A percentile compares a stretch with the other conserved stretches of the same genome.
phyloP scores from a whole-genome alignment of 2,113 vertebrate genomes.

The sheep (Ovis aries) region ARS-UI_Ramb_v3.0 NC_082741.1:1072001-1072500 shows the following conservation, averaged over 20 bases:
- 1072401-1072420: neutral
- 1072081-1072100: rapidly evolving
- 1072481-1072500: neutral
- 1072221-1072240: neutral
- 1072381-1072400: neutral
- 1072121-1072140: neutral
- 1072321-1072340: neutral
- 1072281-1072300: neutral
- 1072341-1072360: no score
- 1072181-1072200: neutral
- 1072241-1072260: neutral
- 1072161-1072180: neutral
- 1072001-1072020: neutral
- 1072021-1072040: neutral
- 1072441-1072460: no score
- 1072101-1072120: rapidly evolving
- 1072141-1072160: neutral
- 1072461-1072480: no score
- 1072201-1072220: neutral
- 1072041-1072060: neutral
- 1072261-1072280: neutral
- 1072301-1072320: neutral
- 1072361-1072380: neutral
- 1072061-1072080: neutral
- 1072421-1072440: neutral